Conservation (phyloP, 1,140 invertebrate species). For the Orius insidiosus region DNA sequence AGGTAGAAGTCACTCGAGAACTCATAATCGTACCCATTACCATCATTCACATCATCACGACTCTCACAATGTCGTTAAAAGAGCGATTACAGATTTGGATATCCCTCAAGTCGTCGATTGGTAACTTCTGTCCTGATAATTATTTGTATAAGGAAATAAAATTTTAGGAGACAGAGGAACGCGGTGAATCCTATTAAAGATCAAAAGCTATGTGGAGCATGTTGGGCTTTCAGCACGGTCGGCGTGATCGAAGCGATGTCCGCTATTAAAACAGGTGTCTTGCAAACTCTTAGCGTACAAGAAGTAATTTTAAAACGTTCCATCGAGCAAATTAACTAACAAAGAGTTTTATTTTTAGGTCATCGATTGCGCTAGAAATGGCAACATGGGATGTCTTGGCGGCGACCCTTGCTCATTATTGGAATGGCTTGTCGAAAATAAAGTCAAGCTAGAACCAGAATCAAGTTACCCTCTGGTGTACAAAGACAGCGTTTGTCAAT, state of each 20-base stretch:
- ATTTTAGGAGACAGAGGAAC: conserved; percentile 44
- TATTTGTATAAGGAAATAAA: not conserved
- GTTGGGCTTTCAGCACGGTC: conserved; percentile 71
- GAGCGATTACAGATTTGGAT: conserved; percentile 3
- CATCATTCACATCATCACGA: conserved; percentile 21
- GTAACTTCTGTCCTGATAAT: conserved; percentile 11
- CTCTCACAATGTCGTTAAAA: conserved; percentile 14
- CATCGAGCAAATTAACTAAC: not conserved
- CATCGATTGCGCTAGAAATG: conserved; percentile 59
- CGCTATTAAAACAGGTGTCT: conserved; percentile 42
- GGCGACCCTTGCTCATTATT: conserved; percentile 65
- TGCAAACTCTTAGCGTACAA: conserved; percentile 54
- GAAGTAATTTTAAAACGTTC: conserved; percentile 29
- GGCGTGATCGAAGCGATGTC: conserved; percentile 62
- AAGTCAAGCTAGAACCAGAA: conserved; percentile 37
- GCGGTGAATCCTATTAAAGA: conserved; percentile 50
- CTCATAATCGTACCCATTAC: conserved; percentile 19
- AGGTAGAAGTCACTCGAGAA: conserved; percentile 7
- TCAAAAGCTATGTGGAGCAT: conserved; percentile 66
- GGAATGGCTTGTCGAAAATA: conserved; percentile 44
- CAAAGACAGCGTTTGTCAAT: conserved; percentile 36
- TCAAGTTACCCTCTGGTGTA: conserved; percentile 46
- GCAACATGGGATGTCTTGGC: conserved; percentile 59
- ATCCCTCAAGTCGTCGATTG: conserved; percentile 20
- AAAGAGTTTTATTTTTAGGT: conserved; percentile 38